Evolutionary conservation across 1,140 invertebrate species (phyloP), one percentile per base, ranked within the genome.

Genomic region (Arion vulgaris): DNA sequence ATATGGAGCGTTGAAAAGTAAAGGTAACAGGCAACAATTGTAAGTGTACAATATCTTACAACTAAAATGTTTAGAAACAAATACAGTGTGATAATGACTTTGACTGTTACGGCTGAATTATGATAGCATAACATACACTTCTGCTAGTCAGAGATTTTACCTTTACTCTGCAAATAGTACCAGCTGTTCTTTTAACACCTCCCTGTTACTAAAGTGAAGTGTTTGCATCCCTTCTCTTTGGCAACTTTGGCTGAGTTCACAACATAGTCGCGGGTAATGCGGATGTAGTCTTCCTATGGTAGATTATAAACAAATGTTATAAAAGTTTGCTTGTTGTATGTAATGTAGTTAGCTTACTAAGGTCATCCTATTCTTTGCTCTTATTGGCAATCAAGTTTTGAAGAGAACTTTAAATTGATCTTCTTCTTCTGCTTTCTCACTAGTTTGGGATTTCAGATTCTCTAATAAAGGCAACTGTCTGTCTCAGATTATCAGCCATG

Each of bases 171-270:
- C 57, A 9, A 62, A 62, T 15, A 62, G 26, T 19, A 62, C 57
- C 57, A 62, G 57, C 57, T 62, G 15, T 15, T 62, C 26, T 62
- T 62, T 62, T 62, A 15, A 19, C 57, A 9, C 26, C 26, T 5
- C 26, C 57, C 57, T 19, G 57, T 62, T 13, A 62, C 57, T 5
- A 62, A 13, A 62, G 57, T 23, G 57, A 62, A 62, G 26, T 62
- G 57, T n/a, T 62, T 62, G 26, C 57, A 62, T n/a, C 57, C 57
- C 57, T 62, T 9, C 57, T 62, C 57, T 23, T 62, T 62, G 57
- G 57, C 57, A 19, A 62, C 26, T n/a, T 62, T 9, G 13, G 57
- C 57, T 15, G 57, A 62, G 4, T 5, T 7, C 26, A 62, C 57
- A 62, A 15, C 13, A n/a, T 62, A 62, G 26, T 62, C 57, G 5